Percentiles rank a stretch among this genome's conserved stretches.
phyloP scores from a whole-genome alignment of 2,888 invertebrate genomes.

The Theretra japonica region DNA sequence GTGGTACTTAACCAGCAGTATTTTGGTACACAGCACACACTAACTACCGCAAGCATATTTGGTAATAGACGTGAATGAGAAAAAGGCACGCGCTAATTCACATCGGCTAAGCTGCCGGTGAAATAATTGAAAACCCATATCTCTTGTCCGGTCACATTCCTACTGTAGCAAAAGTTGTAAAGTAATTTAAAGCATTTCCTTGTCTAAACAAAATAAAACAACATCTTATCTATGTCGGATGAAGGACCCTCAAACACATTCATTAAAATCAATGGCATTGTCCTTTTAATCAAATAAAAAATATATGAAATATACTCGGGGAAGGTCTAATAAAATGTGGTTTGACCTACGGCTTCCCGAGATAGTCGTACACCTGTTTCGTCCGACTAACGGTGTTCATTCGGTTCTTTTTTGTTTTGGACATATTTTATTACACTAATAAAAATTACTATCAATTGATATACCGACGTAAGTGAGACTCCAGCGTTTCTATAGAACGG shows the following conservation, averaged over 20 bases:
- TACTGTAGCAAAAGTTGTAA: neutral
- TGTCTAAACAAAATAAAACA: neutral
- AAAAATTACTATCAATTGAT: constrained; percentile 50
- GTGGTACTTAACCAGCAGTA: constrained; percentile 77
- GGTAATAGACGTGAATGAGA: constrained; percentile 62
- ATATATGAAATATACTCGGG: constrained; percentile 29
- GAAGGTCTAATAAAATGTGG: constrained; percentile 39
- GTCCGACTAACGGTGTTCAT: constrained; percentile 55
- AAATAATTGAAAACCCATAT: neutral
- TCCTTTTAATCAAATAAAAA: constrained; percentile 23
- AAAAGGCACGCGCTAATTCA: constrained; percentile 47
- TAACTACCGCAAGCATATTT: constrained; percentile 68
- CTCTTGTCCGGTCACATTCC: neutral
- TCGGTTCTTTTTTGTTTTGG: constrained; percentile 56
- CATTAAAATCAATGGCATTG: constrained; percentile 26
- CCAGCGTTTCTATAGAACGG: constrained; percentile 5
- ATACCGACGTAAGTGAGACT: constrained; percentile 28
- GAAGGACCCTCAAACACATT: constrained; percentile 12
- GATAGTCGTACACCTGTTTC: constrained; percentile 54
- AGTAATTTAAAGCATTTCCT: neutral
- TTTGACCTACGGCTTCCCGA: constrained; percentile 46
- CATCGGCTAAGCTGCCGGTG: constrained; percentile 29
- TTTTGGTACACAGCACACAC: constrained; percentile 67
- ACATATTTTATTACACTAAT: constrained; percentile 54
- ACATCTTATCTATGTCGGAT: constrained; percentile 6